Evolutionary conservation across 2,113 vertebrate genomes (phyloP).

Genomic region (Parus major): DNA sequence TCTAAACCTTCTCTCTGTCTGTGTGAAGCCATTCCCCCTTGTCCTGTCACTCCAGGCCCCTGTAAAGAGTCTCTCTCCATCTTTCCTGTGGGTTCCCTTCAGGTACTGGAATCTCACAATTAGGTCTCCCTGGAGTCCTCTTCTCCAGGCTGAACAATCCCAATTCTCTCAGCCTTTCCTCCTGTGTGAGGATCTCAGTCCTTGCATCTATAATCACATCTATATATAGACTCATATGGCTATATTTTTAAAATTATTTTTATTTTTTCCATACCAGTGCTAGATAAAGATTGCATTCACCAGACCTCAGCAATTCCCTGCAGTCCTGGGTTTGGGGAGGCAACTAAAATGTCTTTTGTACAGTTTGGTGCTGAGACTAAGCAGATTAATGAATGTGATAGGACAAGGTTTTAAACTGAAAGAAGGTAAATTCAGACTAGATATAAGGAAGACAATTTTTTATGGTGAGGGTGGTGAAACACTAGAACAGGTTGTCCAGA

Average conservation of each 20-base stretch:
- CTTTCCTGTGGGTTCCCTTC: not conserved
- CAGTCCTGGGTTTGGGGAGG: not conserved
- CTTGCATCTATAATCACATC: not conserved
- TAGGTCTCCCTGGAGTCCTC: accelerated
- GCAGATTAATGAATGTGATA: not conserved
- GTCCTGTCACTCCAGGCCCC: not conserved
- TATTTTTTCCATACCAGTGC: not conserved
- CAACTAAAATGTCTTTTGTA: not conserved
- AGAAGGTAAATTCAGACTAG: not conserved
- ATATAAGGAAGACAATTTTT: not conserved
- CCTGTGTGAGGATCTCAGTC: not conserved
- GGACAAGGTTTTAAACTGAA: not conserved
- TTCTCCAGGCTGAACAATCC: not conserved
- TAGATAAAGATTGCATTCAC: not conserved
- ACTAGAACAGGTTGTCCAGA: not conserved
- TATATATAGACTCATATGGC: not conserved
- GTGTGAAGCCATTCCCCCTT: not conserved
- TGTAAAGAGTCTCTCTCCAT: not conserved
- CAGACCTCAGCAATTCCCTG: not conserved
- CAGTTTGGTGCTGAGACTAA: not conserved
- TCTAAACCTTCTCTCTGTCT: accelerated
- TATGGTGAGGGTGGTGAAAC: not conserved
- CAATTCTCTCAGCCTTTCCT: not conserved
- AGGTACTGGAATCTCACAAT: accelerated
- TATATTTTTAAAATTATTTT: not conserved